A percentile compares a stretch with the other conserved stretches of the same genome.
Conservation (phyloP, 2,888 invertebrate genomes). For the Hesperia comma region DNA sequence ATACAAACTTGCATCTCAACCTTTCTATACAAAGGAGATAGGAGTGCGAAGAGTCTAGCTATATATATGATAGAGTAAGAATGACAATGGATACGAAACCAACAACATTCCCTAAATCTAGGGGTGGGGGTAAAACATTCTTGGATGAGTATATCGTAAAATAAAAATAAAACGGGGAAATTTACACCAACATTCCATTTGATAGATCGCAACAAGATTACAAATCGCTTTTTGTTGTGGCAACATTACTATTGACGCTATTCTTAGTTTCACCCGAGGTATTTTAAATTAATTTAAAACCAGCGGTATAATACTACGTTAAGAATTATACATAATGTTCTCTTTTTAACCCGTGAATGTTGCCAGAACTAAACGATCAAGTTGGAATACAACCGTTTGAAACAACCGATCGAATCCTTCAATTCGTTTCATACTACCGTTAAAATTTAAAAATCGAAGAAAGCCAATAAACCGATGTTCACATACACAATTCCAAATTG, state of each 20-base stretch:
- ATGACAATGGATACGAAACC: conserved; percentile 66
- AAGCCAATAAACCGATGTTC: conserved; percentile 72
- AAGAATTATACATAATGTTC: neutral
- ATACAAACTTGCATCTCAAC: conserved; percentile 71
- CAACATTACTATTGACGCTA: conserved; percentile 59
- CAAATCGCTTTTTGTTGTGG: conserved; percentile 63
- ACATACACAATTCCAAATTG: conserved; percentile 81
- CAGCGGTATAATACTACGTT: no score
- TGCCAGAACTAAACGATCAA: conserved; percentile 79
- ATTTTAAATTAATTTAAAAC: no score
- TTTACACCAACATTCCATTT: conserved; percentile 89
- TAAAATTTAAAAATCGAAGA: conserved; percentile 41
- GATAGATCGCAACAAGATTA: conserved; percentile 72
- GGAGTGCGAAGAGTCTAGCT: conserved; percentile 74
- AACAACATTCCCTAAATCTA: conserved; percentile 80
- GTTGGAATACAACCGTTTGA: conserved; percentile 67
- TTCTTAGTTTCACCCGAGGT: no score
- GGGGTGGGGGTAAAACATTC: conserved; percentile 85
- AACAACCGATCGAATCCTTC: neutral
- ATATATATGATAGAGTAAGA: conserved; percentile 76
- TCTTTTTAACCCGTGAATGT: conserved; percentile 50
- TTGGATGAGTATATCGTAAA: conserved; percentile 59
- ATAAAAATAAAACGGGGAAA: conserved; percentile 65
- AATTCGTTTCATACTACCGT: neutral
- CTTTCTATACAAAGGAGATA: conserved; percentile 71